Evolutionary conservation across 2,888 invertebrate genomes (phyloP), one percentile per base, ranked within the genome.

Genomic region (Rugalucina vietnamica): DNA sequence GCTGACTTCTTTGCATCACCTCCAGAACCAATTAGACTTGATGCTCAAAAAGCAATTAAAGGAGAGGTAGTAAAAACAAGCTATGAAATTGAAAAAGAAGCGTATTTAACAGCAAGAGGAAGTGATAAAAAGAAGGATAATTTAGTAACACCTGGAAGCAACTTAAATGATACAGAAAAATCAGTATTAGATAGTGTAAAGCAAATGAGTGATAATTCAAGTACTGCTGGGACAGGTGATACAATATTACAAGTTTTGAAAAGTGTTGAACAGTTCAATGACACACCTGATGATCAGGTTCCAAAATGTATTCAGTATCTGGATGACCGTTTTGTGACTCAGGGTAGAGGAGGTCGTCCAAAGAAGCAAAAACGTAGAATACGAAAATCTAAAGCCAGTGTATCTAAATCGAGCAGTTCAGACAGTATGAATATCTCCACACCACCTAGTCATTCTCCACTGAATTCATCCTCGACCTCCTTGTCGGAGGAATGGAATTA

Each of bases 1-100:
- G 92, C 93, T 74, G 91, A 93, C 69, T 94, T 94, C 89, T 94
- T 94, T 86, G 91, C 91, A 10, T 91, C 93, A 0, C 93, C 93
- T 14, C 90, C 94, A 1, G 93, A 93, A 79, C 93, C 93, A 24
- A 91, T 94, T 12, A 85, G 94, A 76, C 91, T 94, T 8, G 93
- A 94, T 85, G 65, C 34, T 32, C 34, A 32, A 34, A 60, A 60
- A n/a, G 60, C 24, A 27, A 60, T 60, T 5, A n/a, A 14, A 27
- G 24, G 24, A 18, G 65, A 21, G 34, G 14, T 1, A 18, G 14
- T 24, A 10, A 24, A 24, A 34, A 5, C 82, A n/a, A 87, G 83
- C 69, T 71, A 74, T 80, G 80, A 79, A 57, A 36, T 76, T 39
- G 76, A 76, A 70, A 84, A 77, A 57, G 69, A 78, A 24, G 27